Evolutionary conservation across 2,888 invertebrate genomes (phyloP), one percentile per base, ranked within the genome.

Genomic region (Catonia carolina): DNA sequence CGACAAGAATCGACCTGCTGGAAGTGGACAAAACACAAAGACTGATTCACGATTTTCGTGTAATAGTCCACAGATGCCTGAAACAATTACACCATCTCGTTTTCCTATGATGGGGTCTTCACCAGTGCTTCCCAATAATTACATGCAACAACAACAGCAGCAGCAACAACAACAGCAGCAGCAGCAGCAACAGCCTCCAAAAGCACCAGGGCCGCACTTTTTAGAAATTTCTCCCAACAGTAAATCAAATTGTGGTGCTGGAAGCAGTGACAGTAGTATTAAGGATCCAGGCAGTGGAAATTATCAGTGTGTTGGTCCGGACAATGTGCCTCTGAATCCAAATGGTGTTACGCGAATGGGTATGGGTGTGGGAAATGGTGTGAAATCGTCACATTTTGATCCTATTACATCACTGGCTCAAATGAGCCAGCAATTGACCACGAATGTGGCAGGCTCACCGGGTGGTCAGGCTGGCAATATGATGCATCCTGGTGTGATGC

Each of bases 401-500:
- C 94, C 94, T 1, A 94, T 94, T 67, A 89, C 92, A 52, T 94
- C 93, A 7, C 78, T 94, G 68, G 92, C 93, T 55, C 93, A 94
- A 73, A 94, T 94, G 94, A 91, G 91, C 61, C 93, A 94, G 69
- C 91, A 92, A 70, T 74, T 94, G 62, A 90, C 92, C 12, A 89
- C 85, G 68, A 85, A 86, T 70, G 80, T 80, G 52, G 77, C 81
- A 14, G 80, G 78, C 66, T 78, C 82, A 14, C 72, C 78, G 56
- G 76, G 80, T 52, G 80, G 79, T 2, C 79, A 79, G 61, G 76
- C 77, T 37, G 62, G 63, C 33, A 59, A 59, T 37, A 63, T 65
- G 63, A 67, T 65, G 72, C 74, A 20, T 74, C 75, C 54, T 67
- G 73, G 63, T 18, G 78, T 80, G 77, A 76, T 79, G 74, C 76